Conservation (phyloP, 2,797 vertebrate genomes). For the Polyboroides typus region DNA sequence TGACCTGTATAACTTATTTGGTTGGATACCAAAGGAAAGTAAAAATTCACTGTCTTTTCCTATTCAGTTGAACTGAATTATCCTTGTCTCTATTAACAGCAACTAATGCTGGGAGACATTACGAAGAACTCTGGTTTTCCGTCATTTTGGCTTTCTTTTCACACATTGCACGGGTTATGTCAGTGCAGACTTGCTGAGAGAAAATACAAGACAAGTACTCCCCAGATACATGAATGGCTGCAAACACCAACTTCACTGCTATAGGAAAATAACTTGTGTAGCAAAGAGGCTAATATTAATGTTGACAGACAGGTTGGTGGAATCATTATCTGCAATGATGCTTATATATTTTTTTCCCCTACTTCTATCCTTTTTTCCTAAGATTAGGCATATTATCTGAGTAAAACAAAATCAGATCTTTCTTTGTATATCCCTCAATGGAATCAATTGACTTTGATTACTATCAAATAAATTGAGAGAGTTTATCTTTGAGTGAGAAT, state of each 20-base stretch:
- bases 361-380: neutral
- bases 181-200: neutral
- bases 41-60: neutral
- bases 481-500: neutral
- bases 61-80: neutral
- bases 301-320: neutral
- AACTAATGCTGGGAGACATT: neutral
- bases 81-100: neutral
- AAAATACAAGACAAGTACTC: neutral
- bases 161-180: neutral
- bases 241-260: neutral
- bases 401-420: neutral
- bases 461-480: neutral
- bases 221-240: neutral
- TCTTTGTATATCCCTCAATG: neutral
- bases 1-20: neutral
- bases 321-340: neutral
- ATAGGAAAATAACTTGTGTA: neutral
- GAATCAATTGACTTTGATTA: neutral
- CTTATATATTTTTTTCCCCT: neutral
- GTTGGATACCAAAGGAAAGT: neutral
- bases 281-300: neutral
- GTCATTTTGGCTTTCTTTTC: neutral
- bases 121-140: neutral
- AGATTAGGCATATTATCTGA: too few relatives aligned